These are phyloP conservation scores for Zaprionus gabonicus DNA, from an alignment of 1,140 invertebrate genomes.

Conservation along the genomic window DNA sequence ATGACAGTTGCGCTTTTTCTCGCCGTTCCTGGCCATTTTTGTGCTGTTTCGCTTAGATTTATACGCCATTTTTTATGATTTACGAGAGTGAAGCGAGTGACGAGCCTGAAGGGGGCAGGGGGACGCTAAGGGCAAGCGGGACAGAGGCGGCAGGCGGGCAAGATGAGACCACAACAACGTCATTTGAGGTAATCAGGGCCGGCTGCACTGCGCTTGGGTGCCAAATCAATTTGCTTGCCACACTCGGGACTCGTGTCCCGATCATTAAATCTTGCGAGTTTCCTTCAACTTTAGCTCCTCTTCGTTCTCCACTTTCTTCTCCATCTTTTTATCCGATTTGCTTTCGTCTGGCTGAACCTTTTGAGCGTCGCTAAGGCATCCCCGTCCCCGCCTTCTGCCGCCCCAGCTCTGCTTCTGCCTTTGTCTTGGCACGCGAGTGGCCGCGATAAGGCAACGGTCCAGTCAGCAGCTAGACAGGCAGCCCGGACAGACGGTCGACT, in stretches of 20 bases:
- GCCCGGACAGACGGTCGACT: constrained; percentile 24
- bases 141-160: background rate
- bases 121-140: background rate
- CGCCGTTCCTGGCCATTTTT: constrained; percentile 19
- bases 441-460: constrained; percentile 54
- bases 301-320: background rate
- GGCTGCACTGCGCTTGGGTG: constrained; percentile 15
- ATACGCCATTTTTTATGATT: constrained; percentile 70
- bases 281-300: background rate
- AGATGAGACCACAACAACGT: constrained; percentile 16
- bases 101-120: background rate
- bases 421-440: constrained; percentile 31
- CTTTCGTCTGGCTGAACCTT: constrained; percentile 32
- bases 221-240: constrained; percentile 46
- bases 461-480: constrained; percentile 25
- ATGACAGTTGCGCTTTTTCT: constrained; percentile 76
- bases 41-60: constrained; percentile 54
- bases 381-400: background rate
- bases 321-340: background rate
- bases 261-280: background rate
- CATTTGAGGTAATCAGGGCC: constrained; percentile 44
- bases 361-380: constrained; percentile 23
- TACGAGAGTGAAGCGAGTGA: constrained; percentile 43
- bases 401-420: background rate
- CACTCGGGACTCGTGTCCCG: background rate